phyloP scores from a whole-genome alignment of 2,113 vertebrate species.

The Lepus europaeus region DNA sequence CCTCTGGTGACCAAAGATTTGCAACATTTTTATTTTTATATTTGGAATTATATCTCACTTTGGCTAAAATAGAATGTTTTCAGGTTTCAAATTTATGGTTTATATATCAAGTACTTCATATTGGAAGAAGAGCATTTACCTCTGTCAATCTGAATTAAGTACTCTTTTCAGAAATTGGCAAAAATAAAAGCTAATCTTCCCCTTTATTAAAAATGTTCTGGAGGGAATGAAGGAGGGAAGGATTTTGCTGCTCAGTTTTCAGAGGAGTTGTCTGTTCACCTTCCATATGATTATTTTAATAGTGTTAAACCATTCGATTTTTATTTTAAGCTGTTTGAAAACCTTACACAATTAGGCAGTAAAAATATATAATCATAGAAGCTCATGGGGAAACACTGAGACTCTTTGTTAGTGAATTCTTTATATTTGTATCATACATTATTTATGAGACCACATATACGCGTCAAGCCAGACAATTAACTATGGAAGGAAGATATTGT shows the following conservation, averaged over 20 bases:
- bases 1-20: not conserved
- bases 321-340: conserved; percentile 54
- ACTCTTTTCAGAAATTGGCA: not conserved
- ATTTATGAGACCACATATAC: conserved; percentile 9
- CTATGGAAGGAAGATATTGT: conserved; percentile 28
- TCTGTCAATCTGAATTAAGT: not conserved
- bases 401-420: not conserved
- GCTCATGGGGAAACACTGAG: not conserved
- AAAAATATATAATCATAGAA: not conserved
- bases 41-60: not conserved
- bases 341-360: not conserved
- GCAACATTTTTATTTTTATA: not conserved
- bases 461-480: conserved; percentile 21
- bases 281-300: not conserved
- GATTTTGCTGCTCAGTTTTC: conserved; percentile 26
- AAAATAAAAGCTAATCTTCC: not conserved
- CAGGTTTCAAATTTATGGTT: not conserved
- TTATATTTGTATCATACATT: not conserved
- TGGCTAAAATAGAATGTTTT: not conserved
- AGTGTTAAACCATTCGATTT: not conserved
- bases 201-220: not conserved
- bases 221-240: not conserved
- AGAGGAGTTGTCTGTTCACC: not conserved
- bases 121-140: not conserved
- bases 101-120: not conserved